Conservation (phyloP, 2,888 invertebrate species). For the Acleris holmiana region DNA sequence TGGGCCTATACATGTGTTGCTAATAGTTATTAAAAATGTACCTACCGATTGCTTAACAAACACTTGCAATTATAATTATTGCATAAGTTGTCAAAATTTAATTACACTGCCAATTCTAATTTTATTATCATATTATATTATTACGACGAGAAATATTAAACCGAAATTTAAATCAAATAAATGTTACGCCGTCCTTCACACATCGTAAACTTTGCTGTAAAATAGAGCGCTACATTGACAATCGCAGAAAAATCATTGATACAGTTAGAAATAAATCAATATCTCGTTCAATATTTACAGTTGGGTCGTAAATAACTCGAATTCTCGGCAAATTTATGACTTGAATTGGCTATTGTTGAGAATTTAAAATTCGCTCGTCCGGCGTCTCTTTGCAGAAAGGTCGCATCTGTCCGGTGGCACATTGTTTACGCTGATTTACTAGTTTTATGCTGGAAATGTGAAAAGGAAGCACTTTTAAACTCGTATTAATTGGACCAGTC, state of each 20-base stretch:
- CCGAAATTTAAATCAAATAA: too few species aligned
- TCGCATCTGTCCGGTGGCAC: slow-evolving; percentile 16
- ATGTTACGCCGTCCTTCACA: too few species aligned
- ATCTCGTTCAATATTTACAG: slow-evolving; percentile 4
- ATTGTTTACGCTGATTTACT: slow-evolving; percentile 16
- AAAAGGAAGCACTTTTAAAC: background rate
- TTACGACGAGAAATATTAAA: too few species aligned
- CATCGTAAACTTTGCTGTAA: too few species aligned
- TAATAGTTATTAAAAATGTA: too few species aligned
- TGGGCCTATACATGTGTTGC: too few species aligned
- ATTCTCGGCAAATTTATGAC: slow-evolving; percentile 4
- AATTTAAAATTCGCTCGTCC: slow-evolving; percentile 23
- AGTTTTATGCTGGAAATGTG: background rate
- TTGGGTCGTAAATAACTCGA: slow-evolving; percentile 15
- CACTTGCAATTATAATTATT: too few species aligned
- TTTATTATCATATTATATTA: too few species aligned
- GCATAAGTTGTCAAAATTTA: too few species aligned
- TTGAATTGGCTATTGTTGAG: slow-evolving; percentile 11
- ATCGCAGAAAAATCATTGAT: background rate
- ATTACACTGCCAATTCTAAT: too few species aligned
- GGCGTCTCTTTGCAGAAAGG: background rate
- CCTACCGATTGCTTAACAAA: too few species aligned
- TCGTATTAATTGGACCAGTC: background rate
- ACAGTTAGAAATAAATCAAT: slow-evolving; percentile 10
- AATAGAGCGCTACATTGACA: background rate